phyloP scores from a whole-genome alignment of 1,140 invertebrate genomes.

The Melitaea cinxia region DNA sequence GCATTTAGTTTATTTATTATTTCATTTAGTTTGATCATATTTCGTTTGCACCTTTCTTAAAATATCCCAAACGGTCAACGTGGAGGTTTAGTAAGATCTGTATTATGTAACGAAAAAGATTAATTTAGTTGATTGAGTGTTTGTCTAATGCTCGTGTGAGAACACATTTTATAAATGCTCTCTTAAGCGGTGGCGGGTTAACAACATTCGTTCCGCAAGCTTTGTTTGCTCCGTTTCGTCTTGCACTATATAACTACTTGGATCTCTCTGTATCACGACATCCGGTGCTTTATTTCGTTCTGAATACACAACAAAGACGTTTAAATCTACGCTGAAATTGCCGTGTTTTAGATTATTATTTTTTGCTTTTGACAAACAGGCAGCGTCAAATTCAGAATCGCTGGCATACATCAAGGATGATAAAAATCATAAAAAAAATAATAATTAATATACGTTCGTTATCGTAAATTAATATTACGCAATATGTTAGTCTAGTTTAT shows the following conservation, averaged over 20 bases:
- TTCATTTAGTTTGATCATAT: no score
- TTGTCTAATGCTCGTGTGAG: conserved; percentile 17
- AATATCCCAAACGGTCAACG: not conserved
- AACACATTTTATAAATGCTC: conserved; percentile 29
- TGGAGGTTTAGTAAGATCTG: not conserved
- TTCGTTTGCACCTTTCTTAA: not conserved
- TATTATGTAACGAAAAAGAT: conserved; percentile 8
- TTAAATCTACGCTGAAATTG: conserved; percentile 32
- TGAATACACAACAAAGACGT: conserved; percentile 44
- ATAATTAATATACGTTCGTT: conserved; percentile 2
- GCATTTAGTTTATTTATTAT: no score
- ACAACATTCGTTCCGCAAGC: conserved; percentile 68
- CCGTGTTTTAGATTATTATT: conserved; percentile 48
- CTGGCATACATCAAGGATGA: conserved; percentile 4
- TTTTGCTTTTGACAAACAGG: conserved; percentile 23
- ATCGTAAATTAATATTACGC: not conserved
- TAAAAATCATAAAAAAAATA: not conserved
- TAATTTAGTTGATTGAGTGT: conserved; percentile 18
- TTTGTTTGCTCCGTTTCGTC: conserved; percentile 52
- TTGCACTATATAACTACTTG: conserved; percentile 53
- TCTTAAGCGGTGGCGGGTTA: conserved; percentile 39
- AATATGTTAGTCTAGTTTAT: not conserved
- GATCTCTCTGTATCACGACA: conserved; percentile 60
- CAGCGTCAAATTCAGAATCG: conserved; percentile 3
- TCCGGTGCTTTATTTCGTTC: conserved; percentile 64